Base-by-base conservation (phyloP, 1,140 invertebrate genomes). In the Solen grandis region DNA sequence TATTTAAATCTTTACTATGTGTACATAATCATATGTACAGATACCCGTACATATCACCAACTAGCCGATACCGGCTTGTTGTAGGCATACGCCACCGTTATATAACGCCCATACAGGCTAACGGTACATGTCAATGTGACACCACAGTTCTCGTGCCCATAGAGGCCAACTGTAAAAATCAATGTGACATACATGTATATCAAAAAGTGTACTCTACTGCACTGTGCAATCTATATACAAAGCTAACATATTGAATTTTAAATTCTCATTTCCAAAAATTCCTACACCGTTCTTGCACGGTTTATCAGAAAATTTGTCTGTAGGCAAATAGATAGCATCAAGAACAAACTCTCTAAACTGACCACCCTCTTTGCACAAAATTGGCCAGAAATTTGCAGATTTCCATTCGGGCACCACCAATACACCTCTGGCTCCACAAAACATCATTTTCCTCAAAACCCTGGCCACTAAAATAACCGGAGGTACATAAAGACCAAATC, bases 201-300 rank as follows among this genome's bases (percentile, higher is more conserved):
- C n/a, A n/a, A n/a, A n/a, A n/a, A n/a, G n/a, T n/a, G n/a, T n/a
- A n/a, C n/a, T n/a, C n/a, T n/a, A n/a, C n/a, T n/a, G n/a, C n/a
- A n/a, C n/a, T 25, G 8, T 59, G 55, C 29, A 63, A 31, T 63
- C 29, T 8, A 31, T 63, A 29, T 63, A 14, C 31, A 8, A 55
- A 55, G 5, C 54, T 55, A 8, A 70, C n/a, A 60, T 70, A 35
- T 70, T 70, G 19, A 70, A 70, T 19, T 70, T 70, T 70, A 70
- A 57, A 33, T 55, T 22, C 36, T 70, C 68, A 55, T 33, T 70
- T 1, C 68, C 68, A 35, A 70, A 70, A 8, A 70, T 57, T 1
- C 68, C 68, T 31, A 27, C 68, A 35, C 68, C 66, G 46, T 54
- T 70, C 57, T 57, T 70, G 54, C 68, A 70, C 13, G 68, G 68